Percentiles rank a stretch among this genome's conserved stretches.
phyloP scores from a whole-genome alignment of 1,140 invertebrate genomes.

The Lepeophtheirus salmonis region DNA sequence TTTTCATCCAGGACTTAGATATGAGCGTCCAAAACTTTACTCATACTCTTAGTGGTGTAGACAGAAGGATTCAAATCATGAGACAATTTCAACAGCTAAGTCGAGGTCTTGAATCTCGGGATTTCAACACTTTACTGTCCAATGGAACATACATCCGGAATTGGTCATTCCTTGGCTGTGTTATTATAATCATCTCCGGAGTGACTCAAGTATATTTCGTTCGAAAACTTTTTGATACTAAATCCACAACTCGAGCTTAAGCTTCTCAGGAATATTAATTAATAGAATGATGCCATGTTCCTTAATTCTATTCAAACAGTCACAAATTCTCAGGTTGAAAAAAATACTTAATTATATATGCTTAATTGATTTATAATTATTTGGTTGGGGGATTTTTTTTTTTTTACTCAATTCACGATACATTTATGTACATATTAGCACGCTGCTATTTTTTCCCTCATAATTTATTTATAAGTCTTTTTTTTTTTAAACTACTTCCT shows the following conservation, averaged over 20 bases:
- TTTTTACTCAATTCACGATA: too few relatives aligned
- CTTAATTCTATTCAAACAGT: too few relatives aligned
- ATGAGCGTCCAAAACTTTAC: constrained; percentile 22
- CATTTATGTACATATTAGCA: too few relatives aligned
- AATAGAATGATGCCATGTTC: too few relatives aligned
- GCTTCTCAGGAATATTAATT: too few relatives aligned
- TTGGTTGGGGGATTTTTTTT: too few relatives aligned
- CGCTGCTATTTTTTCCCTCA: too few relatives aligned
- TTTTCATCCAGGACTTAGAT: constrained; percentile 30
- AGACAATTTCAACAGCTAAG: constrained; percentile 57
- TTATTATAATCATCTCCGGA: constrained; percentile 54
- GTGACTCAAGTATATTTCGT: constrained; percentile 68
- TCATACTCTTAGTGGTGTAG: background rate
- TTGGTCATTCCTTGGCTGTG: constrained; percentile 67
- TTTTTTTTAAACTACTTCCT: too few relatives aligned
- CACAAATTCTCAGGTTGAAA: too few relatives aligned
- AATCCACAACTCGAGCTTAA: constrained; percentile 33
- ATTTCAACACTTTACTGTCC: constrained; percentile 54
- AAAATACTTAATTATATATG: too few relatives aligned
- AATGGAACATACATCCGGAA: constrained; percentile 67
- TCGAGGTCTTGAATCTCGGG: constrained; percentile 50
- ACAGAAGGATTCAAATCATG: constrained; percentile 34
- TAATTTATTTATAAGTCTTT: too few relatives aligned
- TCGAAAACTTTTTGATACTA: constrained; percentile 61
- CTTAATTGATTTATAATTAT: too few relatives aligned